phyloP scores from a whole-genome alignment of 1,140 invertebrate species.

The Varroa destructor region DNA sequence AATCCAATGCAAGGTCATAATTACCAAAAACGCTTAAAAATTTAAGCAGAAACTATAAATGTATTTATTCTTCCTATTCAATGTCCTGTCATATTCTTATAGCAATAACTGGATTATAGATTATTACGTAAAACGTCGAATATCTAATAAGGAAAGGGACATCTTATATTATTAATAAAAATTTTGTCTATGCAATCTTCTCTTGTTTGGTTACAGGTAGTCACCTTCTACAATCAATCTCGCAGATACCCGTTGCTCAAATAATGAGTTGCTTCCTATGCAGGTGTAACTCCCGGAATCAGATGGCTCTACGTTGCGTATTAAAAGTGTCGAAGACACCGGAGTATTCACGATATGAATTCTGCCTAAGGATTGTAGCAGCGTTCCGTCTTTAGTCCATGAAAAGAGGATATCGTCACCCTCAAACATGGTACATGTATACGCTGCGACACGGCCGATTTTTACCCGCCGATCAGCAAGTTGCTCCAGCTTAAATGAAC shows the following conservation, averaged over 20 bases:
- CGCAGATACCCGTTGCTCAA: conserved; percentile 2
- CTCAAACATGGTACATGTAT: conserved; percentile 2
- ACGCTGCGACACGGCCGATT: conserved; percentile 6
- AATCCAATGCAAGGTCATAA: too few relatives aligned
- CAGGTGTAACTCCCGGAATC: conserved; percentile 23
- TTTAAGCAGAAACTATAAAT: too few relatives aligned
- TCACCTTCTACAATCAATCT: conserved; percentile 15
- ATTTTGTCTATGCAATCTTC: too few relatives aligned
- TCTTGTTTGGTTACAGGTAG: too few relatives aligned
- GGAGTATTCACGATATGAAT: conserved; percentile 7
- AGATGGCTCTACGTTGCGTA: neutral
- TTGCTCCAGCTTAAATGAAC: neutral
- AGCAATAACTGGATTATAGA: too few relatives aligned
- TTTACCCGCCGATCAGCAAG: conserved; percentile 1
- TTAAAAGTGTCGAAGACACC: conserved; percentile 1
- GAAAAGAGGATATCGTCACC: neutral
- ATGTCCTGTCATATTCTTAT: too few relatives aligned
- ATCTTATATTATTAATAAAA: too few relatives aligned
- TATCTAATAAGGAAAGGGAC: too few relatives aligned
- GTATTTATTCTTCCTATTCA: too few relatives aligned
- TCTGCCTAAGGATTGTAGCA: neutral
- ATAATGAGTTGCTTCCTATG: neutral
- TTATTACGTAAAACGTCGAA: too few relatives aligned
- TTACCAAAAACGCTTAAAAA: too few relatives aligned
- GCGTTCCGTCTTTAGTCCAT: conserved; percentile 18